Percentiles rank a stretch among this genome's conserved stretches.
Conservation (phyloP, 92 coral and sea anemone genomes). For the Paramuricea clavata region DNA sequence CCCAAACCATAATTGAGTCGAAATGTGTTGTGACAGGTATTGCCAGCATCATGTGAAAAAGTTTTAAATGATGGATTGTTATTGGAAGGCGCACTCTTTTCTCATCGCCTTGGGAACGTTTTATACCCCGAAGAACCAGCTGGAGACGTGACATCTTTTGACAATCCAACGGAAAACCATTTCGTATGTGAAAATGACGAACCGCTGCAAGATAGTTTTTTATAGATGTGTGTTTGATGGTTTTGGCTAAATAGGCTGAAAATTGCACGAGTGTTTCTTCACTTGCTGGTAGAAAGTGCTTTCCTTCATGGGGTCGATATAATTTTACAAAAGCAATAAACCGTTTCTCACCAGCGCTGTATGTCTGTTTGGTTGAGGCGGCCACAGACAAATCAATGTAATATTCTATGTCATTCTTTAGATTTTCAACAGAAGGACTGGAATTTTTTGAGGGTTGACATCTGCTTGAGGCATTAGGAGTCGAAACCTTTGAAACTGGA, state of each 20-base stretch:
- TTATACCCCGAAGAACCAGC: constrained; percentile 60
- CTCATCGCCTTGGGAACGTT: constrained; percentile 56
- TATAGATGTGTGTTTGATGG: too few relatives aligned
- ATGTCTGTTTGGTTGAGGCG: constrained; percentile 59
- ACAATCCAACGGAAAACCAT: constrained; percentile 59
- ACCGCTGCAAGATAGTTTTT: constrained; percentile 72
- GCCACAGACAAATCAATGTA: constrained; percentile 61
- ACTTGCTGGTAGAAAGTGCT: too few relatives aligned
- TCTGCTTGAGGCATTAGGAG: constrained; percentile 63
- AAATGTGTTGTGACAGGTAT: too few relatives aligned
- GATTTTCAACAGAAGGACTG: too few relatives aligned
- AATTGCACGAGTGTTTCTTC: constrained; percentile 34
- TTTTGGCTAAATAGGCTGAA: too few relatives aligned
- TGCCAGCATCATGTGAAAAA: constrained; percentile 49
- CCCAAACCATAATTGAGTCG: too few relatives aligned
- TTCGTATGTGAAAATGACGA: constrained; percentile 59
- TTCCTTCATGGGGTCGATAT: too few relatives aligned
- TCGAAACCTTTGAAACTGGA: constrained; percentile 69
- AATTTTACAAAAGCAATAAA: constrained; percentile 54
- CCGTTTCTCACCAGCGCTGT: constrained; percentile 67
- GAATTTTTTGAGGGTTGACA: neutral
- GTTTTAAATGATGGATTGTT: constrained; percentile 33
- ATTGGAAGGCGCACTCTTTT: constrained; percentile 59
- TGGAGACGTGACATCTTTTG: constrained; percentile 58
- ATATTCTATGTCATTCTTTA: constrained; percentile 52